Percentiles rank a stretch among this genome's conserved stretches.
phyloP scores from a whole-genome alignment of 2,797 vertebrate genomes.

The Sibirionetta formosa region DNA sequence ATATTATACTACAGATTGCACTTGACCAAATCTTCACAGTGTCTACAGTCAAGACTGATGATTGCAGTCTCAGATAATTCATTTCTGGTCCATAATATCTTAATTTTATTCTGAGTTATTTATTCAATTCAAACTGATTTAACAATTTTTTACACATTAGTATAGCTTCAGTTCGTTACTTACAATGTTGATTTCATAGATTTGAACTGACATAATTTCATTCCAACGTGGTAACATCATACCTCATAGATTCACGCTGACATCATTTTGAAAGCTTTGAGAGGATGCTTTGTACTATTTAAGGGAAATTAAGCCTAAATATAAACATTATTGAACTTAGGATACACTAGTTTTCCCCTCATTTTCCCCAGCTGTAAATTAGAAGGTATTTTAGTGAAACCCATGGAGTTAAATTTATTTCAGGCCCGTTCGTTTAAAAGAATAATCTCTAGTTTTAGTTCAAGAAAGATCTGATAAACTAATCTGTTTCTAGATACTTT shows the following conservation, averaged over 20 bases:
- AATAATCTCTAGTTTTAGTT: conserved; percentile 12
- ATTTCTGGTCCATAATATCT: neutral
- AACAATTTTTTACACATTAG: neutral
- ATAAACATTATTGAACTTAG: conserved; percentile 50
- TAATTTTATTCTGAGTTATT: neutral
- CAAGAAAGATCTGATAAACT: conserved; percentile 38
- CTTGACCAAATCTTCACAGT: neutral
- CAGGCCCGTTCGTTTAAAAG: neutral
- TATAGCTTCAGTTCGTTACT: neutral
- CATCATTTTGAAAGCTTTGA: conserved; percentile 44
- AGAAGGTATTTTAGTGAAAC: conserved; percentile 7
- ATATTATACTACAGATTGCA: neutral
- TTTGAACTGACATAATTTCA: conserved; percentile 53
- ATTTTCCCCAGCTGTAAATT: conserved; percentile 3
- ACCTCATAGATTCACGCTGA: conserved; percentile 10
- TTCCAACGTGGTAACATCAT: conserved; percentile 48
- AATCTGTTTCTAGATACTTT: conserved; percentile 27
- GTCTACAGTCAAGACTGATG: neutral
- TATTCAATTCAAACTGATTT: neutral
- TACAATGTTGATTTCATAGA: conserved; percentile 44
- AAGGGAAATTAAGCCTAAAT: conserved; percentile 52
- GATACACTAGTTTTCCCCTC: neutral
- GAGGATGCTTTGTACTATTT: conserved; percentile 40
- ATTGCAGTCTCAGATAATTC: neutral
- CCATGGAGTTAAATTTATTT: neutral